Conservation (phyloP, 2,888 invertebrate species). For the Lysandra coridon region DNA sequence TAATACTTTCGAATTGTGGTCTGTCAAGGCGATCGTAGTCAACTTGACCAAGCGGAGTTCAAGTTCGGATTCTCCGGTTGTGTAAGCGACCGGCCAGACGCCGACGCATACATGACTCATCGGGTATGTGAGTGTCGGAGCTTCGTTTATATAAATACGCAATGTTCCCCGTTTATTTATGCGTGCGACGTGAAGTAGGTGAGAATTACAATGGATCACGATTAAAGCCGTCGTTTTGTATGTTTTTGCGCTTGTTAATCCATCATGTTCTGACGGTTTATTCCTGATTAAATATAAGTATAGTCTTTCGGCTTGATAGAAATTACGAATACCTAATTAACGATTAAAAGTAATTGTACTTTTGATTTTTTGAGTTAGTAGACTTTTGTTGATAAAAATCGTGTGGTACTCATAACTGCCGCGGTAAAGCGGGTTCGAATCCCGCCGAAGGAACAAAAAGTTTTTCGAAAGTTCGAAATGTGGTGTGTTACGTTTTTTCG, state of each 20-base stretch:
- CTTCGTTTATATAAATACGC: conserved; percentile 63
- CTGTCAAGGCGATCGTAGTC: conserved; percentile 40
- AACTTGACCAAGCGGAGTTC: conserved; percentile 69
- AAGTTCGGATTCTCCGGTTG: conserved; percentile 54
- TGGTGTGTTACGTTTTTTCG: too few species aligned
- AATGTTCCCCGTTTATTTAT: conserved; percentile 64
- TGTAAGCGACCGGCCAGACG: conserved; percentile 41
- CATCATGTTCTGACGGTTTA: not conserved
- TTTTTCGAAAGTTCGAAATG: too few species aligned
- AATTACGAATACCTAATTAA: too few species aligned
- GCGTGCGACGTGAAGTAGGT: conserved; percentile 49
- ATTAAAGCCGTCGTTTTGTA: conserved; percentile 45
- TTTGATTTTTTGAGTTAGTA: too few species aligned
- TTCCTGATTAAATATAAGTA: not conserved
- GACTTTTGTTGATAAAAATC: too few species aligned
- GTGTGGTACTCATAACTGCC: too few species aligned
- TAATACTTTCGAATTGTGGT: not conserved
- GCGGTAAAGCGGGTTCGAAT: too few species aligned
- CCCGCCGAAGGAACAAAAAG: too few species aligned
- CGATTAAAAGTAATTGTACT: too few species aligned
- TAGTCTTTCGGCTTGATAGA: not conserved
- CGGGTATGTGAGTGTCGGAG: conserved; percentile 64
- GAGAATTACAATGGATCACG: conserved; percentile 54
- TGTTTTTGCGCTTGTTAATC: conserved; percentile 20
- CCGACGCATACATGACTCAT: conserved; percentile 62